Evolutionary conservation across 2,888 invertebrate genomes (phyloP), one percentile per base, ranked within the genome.

Genomic region (Baronia brevicornis): DNA sequence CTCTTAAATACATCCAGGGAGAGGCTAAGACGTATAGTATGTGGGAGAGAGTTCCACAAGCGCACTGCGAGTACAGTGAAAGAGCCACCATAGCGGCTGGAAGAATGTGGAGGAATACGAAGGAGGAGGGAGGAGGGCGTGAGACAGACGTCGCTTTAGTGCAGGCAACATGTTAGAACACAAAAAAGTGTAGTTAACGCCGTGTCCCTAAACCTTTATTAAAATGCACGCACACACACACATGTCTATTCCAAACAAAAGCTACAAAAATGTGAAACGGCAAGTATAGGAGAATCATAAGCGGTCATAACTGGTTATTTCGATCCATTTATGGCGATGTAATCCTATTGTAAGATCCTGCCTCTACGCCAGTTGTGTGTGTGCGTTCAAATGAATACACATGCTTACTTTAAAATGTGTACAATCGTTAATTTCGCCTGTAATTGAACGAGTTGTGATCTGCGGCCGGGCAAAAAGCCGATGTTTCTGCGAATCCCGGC

Each of bases 341-440:
- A 67, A 75, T 79, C 79, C 82, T 82, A 82, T 82, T 82, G 80
- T 82, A 58, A 48, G 57, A 48, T 46, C 51, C 54, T 43, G 53
- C 44, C 44, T 50, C 39, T 52, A 51, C 47, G 35, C 26, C 37
- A 24, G 46, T 41, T 44, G 44, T 46, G 36, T 40, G 9, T 18
- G 21, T 22, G 31, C 20, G 26, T 18, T 10, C 34, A 28, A 33
- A 23, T 28, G 24, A 37, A 54, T 51, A 50, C 50, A 54, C 59
- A 66, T 54, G 48, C 54, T 54, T 46, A 60, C 56, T 52, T 61
- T 63, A 66, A 69, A 73, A 72, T 77, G 74, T 77, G 77, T 74
- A 65, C 74, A 79, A 80, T 82, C 80, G 74, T 82, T 82, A 82
- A 82, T 80, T 78, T 80, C 52, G 61, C 56, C 63, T 51, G 77